A percentile compares a stretch with the other conserved stretches of the same genome.
phyloP scores from a whole-genome alignment of 2,888 invertebrate genomes.

The Oxystoma pomonae region DNA sequence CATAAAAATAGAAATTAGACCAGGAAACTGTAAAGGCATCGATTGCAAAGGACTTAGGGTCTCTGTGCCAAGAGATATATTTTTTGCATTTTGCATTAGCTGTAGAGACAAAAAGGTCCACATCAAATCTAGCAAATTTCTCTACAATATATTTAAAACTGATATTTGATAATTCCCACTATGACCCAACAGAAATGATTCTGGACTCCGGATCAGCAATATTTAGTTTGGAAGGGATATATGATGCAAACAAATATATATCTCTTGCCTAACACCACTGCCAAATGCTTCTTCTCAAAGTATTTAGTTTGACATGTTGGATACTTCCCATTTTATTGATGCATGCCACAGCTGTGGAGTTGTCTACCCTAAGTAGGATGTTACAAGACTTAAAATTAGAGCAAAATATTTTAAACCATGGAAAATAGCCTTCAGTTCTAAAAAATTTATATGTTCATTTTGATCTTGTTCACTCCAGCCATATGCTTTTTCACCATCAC shows the following conservation, averaged over 20 bases:
- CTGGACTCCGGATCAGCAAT: neutral
- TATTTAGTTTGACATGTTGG: neutral
- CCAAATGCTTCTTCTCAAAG: neutral
- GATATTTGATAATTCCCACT: neutral
- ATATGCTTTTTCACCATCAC: too few relatives aligned
- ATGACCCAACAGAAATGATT: neutral
- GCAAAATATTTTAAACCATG: too few relatives aligned
- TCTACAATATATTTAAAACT: neutral
- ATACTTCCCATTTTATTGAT: neutral
- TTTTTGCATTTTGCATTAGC: conserved; percentile 3
- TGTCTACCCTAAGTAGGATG: neutral
- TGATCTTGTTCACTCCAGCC: too few relatives aligned
- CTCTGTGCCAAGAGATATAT: neutral
- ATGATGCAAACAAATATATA: neutral
- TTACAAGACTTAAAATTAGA: too few relatives aligned
- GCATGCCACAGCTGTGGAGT: neutral
- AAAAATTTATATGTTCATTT: too few relatives aligned
- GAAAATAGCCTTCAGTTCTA: too few relatives aligned
- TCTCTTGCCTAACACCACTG: neutral
- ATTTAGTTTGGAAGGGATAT: neutral
- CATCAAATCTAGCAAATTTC: neutral
- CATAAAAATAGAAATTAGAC: neutral
- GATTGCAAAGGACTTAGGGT: neutral
- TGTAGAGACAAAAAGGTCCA: neutral
- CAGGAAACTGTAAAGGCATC: neutral